phyloP scores from a whole-genome alignment of 1,140 invertebrate genomes.

The Batillaria attramentaria region DNA sequence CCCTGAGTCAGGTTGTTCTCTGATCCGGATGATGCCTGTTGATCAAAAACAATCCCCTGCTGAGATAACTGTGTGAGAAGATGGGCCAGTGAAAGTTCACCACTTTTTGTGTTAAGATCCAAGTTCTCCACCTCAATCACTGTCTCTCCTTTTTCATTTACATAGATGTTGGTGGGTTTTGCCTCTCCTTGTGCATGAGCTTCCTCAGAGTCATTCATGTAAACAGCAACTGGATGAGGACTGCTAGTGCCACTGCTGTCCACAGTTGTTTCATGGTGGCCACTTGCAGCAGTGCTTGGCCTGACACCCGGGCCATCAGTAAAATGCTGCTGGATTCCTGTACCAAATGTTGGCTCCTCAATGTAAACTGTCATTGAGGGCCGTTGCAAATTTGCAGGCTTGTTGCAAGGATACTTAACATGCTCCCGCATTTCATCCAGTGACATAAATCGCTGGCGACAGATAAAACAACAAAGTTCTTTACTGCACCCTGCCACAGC shows the following conservation, averaged over 20 bases:
- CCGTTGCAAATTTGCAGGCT: slow-evolving; percentile 11
- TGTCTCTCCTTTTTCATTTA: slow-evolving; percentile 42
- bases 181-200: not conserved
- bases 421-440: slow-evolving; percentile 61
- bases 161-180: slow-evolving; percentile 40
- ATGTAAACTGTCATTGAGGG: slow-evolving; percentile 10
- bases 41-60: slow-evolving; percentile 47
- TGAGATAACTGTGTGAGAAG: slow-evolving; percentile 41
- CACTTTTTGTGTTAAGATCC: slow-evolving; percentile 39
- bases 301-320: slow-evolving; percentile 5
- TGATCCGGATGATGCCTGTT: slow-evolving; percentile 10
- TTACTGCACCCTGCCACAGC: slow-evolving; percentile 38
- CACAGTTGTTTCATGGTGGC: no score
- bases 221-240: slow-evolving; percentile 15
- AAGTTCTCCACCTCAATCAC: slow-evolving; percentile 43
- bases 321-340: slow-evolving; percentile 29
- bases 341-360: slow-evolving; percentile 28
- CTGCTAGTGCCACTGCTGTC: no score
- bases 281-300: no score
- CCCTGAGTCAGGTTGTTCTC: slow-evolving; percentile 7
- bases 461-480: slow-evolving; percentile 52
- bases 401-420: slow-evolving; percentile 58
- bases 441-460: slow-evolving; percentile 49
- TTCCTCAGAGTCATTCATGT: not conserved
- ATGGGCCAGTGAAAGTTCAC: slow-evolving; percentile 39